phyloP scores from a whole-genome alignment of 2,888 invertebrate genomes.

The Pristionchus entomophagus region DNA sequence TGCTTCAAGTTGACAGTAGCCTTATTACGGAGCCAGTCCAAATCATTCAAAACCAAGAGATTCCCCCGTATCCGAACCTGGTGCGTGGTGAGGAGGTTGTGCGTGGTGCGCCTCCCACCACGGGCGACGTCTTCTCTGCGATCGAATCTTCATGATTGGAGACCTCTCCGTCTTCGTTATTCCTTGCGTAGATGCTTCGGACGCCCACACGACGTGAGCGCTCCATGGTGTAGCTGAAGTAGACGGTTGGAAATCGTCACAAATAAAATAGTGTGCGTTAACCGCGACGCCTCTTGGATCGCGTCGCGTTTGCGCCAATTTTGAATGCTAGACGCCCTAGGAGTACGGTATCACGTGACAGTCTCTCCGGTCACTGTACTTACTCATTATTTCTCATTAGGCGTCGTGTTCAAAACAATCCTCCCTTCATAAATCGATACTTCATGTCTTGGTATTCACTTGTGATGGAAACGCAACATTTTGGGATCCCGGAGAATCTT shows the following conservation, averaged over 20 bases:
- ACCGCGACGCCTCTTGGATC: slow-evolving; percentile 14
- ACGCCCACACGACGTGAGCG: slow-evolving; percentile 47
- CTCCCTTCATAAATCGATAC: background rate
- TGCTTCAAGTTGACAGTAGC: background rate
- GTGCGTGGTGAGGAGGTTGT: slow-evolving; percentile 46
- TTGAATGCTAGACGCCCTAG: background rate
- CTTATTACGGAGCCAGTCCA: background rate
- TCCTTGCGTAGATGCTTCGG: slow-evolving; percentile 41
- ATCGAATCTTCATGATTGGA: slow-evolving; percentile 24
- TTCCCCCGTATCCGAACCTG: slow-evolving; percentile 46
- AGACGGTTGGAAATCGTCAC: slow-evolving; percentile 3
- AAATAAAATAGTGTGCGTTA: background rate
- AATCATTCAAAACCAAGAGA: background rate
- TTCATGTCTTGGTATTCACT: background rate
- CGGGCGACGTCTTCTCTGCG: slow-evolving; percentile 24
- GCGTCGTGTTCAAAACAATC: background rate
- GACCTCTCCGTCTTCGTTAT: background rate
- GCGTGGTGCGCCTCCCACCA: slow-evolving; percentile 46
- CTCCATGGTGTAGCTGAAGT: slow-evolving; percentile 30
- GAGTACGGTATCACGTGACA: background rate
- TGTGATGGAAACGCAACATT: background rate
- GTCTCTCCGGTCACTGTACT: too few species aligned
- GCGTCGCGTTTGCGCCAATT: slow-evolving; percentile 26
- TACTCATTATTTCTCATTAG: too few species aligned
- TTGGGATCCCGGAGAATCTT: background rate